Base-by-base conservation (phyloP, 2,113 vertebrate genomes). In the Anarrhichthys ocellatus region DNA sequence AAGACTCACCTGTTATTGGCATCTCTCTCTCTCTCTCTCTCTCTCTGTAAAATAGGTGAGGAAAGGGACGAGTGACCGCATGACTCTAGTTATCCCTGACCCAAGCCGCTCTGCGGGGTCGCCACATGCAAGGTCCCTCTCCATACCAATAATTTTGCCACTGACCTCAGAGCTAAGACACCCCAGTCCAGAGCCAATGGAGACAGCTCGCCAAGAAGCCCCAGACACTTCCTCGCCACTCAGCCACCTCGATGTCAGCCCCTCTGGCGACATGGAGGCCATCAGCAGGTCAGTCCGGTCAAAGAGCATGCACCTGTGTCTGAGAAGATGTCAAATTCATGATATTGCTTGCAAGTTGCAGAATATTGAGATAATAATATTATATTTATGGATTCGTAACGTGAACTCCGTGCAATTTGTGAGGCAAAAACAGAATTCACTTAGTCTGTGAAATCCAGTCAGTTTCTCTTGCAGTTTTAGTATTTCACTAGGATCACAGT, bases 241-340 rank as follows among this genome's bases (percentile, higher is more conserved):
- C 6, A 0, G 20, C 38, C 71, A 73, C 68, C 54, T 48, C 0
- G 24, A 72, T 8, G 22, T 73, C 29, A 91, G 84, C 78, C 80
- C 70, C n/a, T 46, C 81, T 40, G 59, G 67, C 72, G 88, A 89
- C 71, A 79, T 34, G 59, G 92, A 93, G 27, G 61, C 70, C 48
- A 81, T 90, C 22, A 88, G 72, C 73, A 93, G 94, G 95, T 95
- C 46, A 90, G 48, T 79, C 6, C 2, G 9, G n/a, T 62, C 2
- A 66, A 63, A 70, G 29, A 64, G 27, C 58, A 13, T 22, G 44
- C 20, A 64, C 44, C 20, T 34, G 10, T 44, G 17, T 63, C 9
- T 2, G 20, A 52, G 14, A n/a, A 52, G 54, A 48, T 29, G 20
- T 13, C 5, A 24, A 24, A 38, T 29, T 42, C 11, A 32, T 46